Evolutionary conservation across 2,113 vertebrate genomes (phyloP), one percentile per base, ranked within the genome.

Genomic region (Sarotherodon lohbergeri): DNA sequence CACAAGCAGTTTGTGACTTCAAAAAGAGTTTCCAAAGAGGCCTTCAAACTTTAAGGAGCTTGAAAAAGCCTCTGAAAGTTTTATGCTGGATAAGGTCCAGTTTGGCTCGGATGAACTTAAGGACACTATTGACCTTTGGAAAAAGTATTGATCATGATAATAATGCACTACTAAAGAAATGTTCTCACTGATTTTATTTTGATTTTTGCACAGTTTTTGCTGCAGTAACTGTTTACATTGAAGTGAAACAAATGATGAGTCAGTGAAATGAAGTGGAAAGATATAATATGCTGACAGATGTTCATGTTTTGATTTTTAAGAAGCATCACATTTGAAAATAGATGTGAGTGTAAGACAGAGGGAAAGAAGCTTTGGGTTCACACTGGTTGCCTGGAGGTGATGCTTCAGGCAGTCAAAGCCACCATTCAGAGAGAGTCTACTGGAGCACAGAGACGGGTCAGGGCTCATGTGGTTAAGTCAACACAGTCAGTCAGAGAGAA

Each of bases 321-420:
- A 24, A 2, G 5, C 12, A 43, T 71, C 12, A 4, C 66, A 27
- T 71, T 16, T 27, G 66, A 43, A 71, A 46, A 73, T 0, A 27
- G 39, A 73, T 1, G 22, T 46, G 68, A 46, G 1, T 46, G 71
- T 48, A 27, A 3, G 83, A 14, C 43, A 6, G 11, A 5, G 1
- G 10, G 82, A 14, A 9, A 2, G 76, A 66, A 2, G 39, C 55
- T 81, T 12, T 92, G 90, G 96, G 96, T 93, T 92, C 91, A 84
- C 96, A 94, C 81, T 95, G 95, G 91, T 81, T 95, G 94, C 14
- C 94, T 95, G 95, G 94, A 95, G 94, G 89, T 91, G 88, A 94
- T 43, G 87, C 86, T 89, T 76, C 71, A 79, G 63, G 2, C 22
- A 10, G 46, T 54, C 27, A 89, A 41, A 55, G 61, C 4, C 34